Conservation (phyloP, 2,888 invertebrate genomes). For the Catocala sponsa region DNA sequence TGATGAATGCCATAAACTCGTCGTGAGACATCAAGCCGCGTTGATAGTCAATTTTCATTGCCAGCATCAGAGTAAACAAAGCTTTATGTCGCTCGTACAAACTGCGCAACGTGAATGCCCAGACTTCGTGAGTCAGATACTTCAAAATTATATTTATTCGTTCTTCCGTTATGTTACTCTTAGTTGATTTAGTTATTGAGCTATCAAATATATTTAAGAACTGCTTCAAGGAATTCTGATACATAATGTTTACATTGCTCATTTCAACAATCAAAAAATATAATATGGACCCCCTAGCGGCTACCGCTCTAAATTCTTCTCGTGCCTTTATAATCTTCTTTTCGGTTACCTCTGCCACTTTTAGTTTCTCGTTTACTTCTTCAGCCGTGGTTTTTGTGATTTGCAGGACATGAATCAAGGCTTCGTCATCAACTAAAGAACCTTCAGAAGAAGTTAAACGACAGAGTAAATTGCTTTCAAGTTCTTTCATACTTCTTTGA, state of each 20-base stretch:
- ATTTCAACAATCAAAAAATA: constrained; percentile 99
- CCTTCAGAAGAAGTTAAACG: constrained; percentile 98
- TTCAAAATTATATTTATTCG: constrained; percentile 96
- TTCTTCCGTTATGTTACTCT: constrained; percentile 94
- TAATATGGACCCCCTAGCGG: constrained; percentile 96
- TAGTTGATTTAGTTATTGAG: constrained; percentile 96
- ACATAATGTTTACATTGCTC: constrained; percentile 98
- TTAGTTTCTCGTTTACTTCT: constrained; percentile 97
- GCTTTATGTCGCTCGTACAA: constrained; percentile 97
- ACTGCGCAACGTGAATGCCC: constrained; percentile 97
- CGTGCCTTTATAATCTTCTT: constrained; percentile 97
- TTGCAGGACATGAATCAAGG: constrained; percentile 95
- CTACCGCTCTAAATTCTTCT: constrained; percentile 98
- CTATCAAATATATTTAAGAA: constrained; percentile 97
- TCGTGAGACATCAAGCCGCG: constrained; percentile 94
- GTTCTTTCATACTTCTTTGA: constrained; percentile 97
- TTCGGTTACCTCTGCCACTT: constrained; percentile 97
- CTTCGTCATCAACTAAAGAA: constrained; percentile 98
- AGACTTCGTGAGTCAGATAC: constrained; percentile 96
- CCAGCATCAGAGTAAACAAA: constrained; percentile 97
- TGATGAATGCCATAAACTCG: constrained; percentile 98
- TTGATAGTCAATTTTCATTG: constrained; percentile 97
- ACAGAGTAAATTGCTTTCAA: constrained; percentile 96
- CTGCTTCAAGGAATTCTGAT: constrained; percentile 98
- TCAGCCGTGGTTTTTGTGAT: constrained; percentile 96